These are phyloP conservation scores for Trachelus tabidus DNA, from an alignment of 2,888 invertebrate genomes.

Conservation along the genomic window DNA sequence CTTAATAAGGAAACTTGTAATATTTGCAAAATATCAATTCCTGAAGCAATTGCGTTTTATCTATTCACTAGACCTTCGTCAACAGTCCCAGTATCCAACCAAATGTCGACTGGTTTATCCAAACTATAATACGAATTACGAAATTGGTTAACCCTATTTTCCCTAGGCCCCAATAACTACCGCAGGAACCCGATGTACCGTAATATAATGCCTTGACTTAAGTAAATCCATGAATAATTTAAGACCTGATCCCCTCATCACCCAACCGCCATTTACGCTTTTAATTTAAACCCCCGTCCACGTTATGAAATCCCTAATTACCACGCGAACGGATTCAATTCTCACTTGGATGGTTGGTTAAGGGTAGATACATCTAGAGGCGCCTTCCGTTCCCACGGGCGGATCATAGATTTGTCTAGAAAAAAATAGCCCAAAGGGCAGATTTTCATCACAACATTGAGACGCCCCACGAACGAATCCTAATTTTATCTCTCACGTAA, in stretches of 20 bases:
- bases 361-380: not conserved
- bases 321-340: slow-evolving; percentile 1
- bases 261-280: slow-evolving; percentile 17
- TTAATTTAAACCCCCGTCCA: slow-evolving; percentile 17
- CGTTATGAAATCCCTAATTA: slow-evolving; percentile 9
- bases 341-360: not conserved
- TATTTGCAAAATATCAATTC: not conserved
- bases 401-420: not conserved
- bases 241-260: slow-evolving; percentile 18
- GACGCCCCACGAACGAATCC: not conserved
- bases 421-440: not conserved
- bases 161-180: slow-evolving; percentile 13
- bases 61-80: not conserved
- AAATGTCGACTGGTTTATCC: not conserved
- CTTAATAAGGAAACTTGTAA: not conserved
- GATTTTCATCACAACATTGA: not conserved
- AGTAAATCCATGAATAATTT: slow-evolving; percentile 25
- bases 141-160: not conserved
- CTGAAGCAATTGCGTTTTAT: not conserved
- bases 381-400: not conserved
- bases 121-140: not conserved
- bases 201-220: slow-evolving; percentile 21
- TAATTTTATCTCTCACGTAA: not conserved
- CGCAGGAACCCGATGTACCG: slow-evolving; percentile 16
- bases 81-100: not conserved